Base-by-base conservation (phyloP, 2,797 vertebrate genomes). In the Okamejei kenojei region DNA sequence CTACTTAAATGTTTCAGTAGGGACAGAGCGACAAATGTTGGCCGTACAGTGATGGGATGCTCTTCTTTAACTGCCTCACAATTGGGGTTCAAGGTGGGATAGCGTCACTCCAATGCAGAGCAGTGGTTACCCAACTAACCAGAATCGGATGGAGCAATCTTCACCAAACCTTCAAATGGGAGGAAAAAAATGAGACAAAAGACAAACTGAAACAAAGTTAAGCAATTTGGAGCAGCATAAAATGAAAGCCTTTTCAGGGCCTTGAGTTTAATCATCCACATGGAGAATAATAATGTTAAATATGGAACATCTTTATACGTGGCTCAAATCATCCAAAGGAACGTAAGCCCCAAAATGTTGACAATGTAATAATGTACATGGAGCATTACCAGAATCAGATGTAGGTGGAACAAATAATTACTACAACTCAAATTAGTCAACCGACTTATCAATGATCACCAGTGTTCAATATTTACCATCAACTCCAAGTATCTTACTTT, bases 81-180 rank as follows among this genome's bases (percentile, higher is more conserved):
- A 79, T 94, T 95, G 68, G 90, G 84, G 84, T 95, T 96, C 96
- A 94, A 96, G 95, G 95, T 95, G 93, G 94, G 95, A 95, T 94
- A 95, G 95, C 94, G 93, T 94, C 94, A 95, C 96, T 96, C 94
- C 93, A 96, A 95, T 96, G 96, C 95, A 95, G 95, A 93, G 95
- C 96, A 96, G 95, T 96, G 95, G 97, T 98, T 98, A 98, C 97
- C 97, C 96, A 94, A 96, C 97, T 96, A 98, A 98, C 97, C 96
- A 93, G 96, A 65, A 88, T 68, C 61, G n/a, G 19, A 32, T 94
- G 95, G 94, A 95, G 93, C 93, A 93, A 95, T 95, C 95, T 93
- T 95, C 95, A 32, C 78, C 94, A 94, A 93, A 97, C 95, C 97
- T 97, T 97, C 95, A 95, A 94, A 96, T 96, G 95, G 96, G 96